phyloP scores from a whole-genome alignment of 2,797 vertebrate species.

The Fistularia tabacaria region DNA sequence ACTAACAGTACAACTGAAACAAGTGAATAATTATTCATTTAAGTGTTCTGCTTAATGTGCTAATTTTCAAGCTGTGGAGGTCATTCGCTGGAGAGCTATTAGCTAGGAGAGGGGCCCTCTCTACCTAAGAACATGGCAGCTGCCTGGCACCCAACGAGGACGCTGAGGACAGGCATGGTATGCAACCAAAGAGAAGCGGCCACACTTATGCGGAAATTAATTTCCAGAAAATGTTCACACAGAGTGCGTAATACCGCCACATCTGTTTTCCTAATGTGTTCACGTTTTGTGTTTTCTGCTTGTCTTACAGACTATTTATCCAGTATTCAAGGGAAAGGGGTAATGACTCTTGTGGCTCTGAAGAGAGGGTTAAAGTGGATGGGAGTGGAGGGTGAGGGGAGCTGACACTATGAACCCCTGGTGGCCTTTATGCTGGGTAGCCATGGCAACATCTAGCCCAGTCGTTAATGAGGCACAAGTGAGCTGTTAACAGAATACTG shows the following conservation, averaged over 20 bases:
- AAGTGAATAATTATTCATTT: conserved; percentile 77
- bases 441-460: conserved; percentile 66
- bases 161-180: conserved; percentile 6
- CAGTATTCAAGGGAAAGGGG: conserved; percentile 41
- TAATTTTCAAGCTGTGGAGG: conserved; percentile 76
- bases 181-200: conserved; percentile 14
- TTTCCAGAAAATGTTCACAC: conserved; percentile 16
- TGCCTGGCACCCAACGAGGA: conserved; percentile 35
- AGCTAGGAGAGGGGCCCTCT: conserved; percentile 54
- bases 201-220: conserved; percentile 1
- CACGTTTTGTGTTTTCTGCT: conserved; percentile 17
- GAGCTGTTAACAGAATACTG: conserved; percentile 72
- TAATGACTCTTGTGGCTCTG: conserved; percentile 57
- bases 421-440: conserved; percentile 65
- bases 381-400: conserved; percentile 41
- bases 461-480: conserved; percentile 70
- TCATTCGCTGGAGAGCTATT: conserved; percentile 70
- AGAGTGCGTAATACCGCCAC: not conserved
- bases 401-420: conserved; percentile 63
- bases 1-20: conserved; percentile 57
- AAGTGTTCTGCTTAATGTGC: conserved; percentile 76
- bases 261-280: conserved; percentile 16
- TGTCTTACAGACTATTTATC: conserved; percentile 14
- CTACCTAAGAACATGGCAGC: conserved; percentile 58
- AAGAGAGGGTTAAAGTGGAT: conserved; percentile 56